These are phyloP conservation scores for Pagrus major DNA, from an alignment of 2,113 vertebrate genomes.

Conservation along the genomic window DNA sequence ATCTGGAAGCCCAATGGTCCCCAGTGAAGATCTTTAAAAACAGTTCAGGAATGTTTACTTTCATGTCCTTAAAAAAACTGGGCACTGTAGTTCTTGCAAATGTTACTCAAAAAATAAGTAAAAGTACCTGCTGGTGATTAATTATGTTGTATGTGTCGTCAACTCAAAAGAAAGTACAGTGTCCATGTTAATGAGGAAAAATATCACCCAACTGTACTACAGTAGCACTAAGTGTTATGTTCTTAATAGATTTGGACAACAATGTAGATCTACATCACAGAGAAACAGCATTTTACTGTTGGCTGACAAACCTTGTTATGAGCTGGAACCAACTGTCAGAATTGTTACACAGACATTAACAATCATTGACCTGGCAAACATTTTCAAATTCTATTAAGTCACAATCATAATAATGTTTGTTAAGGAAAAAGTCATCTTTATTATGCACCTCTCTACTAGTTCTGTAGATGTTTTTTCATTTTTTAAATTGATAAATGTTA, in stretches of 20 bases:
- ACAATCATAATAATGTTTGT: no score
- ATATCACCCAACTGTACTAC: neutral
- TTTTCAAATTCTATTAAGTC: no score
- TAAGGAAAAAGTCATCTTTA: no score
- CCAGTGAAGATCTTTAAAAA: neutral
- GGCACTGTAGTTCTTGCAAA: neutral
- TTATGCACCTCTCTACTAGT: no score
- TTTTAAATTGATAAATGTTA: no score
- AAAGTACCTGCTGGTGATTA: neutral
- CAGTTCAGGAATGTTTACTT: neutral
- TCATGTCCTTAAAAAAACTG: neutral
- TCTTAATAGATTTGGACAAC: neutral
- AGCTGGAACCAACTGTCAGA: no score
- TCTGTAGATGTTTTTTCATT: no score
- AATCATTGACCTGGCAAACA: no score
- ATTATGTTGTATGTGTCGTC: neutral
- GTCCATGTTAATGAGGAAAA: neutral
- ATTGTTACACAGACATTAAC: no score
- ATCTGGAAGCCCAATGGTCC: neutral
- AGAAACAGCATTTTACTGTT: no score
- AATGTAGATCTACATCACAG: neutral
- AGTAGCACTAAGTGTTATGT: neutral
- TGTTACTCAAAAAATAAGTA: neutral
- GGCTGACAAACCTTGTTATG: no score
- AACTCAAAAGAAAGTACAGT: no score